Evolutionary conservation across 2,888 invertebrate species (phyloP).

Genomic region (Agrochola litura): DNA sequence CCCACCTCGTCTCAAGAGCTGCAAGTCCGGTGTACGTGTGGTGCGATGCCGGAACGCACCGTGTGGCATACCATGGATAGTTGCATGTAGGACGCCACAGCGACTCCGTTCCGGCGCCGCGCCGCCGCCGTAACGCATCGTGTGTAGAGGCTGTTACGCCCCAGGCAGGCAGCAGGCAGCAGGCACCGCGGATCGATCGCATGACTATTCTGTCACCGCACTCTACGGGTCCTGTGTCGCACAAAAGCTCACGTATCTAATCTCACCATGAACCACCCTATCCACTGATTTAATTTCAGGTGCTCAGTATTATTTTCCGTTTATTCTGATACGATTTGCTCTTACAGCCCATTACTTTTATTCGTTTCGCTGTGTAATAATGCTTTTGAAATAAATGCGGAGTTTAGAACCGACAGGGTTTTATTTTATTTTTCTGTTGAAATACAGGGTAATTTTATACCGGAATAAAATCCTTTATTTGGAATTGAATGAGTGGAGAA

Average conservation of each 20-base stretch:
- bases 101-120: too few relatives aligned
- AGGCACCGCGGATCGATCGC: conserved; percentile 51
- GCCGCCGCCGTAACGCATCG: too few relatives aligned
- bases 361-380: conserved; percentile 34
- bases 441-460: conserved; percentile 5
- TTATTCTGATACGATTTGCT: conserved; percentile 57
- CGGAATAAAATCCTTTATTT: conserved; percentile 1
- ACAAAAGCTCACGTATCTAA: conserved; percentile 68
- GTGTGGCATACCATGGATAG: too few relatives aligned
- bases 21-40: too few relatives aligned
- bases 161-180: conserved; percentile 8
- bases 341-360: conserved; percentile 52
- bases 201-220: conserved; percentile 46
- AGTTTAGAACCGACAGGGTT: conserved; percentile 15
- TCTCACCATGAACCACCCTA: conserved; percentile 52
- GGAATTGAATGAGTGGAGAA: background rate
- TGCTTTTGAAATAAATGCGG: conserved; percentile 28
- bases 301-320: conserved; percentile 54
- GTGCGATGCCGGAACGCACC: too few relatives aligned
- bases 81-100: too few relatives aligned
- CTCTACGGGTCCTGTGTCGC: conserved; percentile 32
- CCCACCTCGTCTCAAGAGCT: too few relatives aligned
- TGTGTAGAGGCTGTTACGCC: too few relatives aligned
- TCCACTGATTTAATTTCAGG: conserved; percentile 58
- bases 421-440: conserved; percentile 27